A percentile compares a stretch with the other conserved stretches of the same genome.
These are phyloP conservation scores for Drosophila melanica DNA, from an alignment of 1,140 invertebrate species.

Conservation along the genomic window DNA sequence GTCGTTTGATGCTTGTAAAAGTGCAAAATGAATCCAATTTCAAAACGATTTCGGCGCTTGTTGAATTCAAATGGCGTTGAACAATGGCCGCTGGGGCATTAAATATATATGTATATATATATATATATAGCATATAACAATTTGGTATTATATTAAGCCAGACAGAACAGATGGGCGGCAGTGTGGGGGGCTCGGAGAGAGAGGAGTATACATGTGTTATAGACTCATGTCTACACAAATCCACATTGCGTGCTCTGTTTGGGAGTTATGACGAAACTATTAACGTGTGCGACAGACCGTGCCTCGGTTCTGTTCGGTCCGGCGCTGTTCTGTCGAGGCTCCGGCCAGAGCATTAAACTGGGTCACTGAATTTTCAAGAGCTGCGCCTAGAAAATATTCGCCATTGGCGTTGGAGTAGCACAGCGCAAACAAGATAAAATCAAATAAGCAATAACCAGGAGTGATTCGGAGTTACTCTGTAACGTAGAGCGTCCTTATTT, in stretches of 20 bases:
- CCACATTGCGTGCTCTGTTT: conserved; percentile 60
- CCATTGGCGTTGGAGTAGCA: conserved; percentile 33
- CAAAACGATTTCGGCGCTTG: conserved; percentile 34
- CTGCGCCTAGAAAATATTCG: conserved; percentile 71
- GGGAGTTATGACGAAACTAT: conserved; percentile 72
- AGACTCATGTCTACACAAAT: conserved; percentile 55
- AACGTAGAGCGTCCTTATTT: neutral
- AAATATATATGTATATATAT: conserved; percentile 16
- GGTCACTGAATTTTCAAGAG: conserved; percentile 78
- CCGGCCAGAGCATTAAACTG: conserved; percentile 55
- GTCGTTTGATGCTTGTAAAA: conserved; percentile 26
- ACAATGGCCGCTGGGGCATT: conserved; percentile 29
- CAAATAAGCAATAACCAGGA: neutral
- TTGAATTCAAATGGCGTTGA: conserved; percentile 44
- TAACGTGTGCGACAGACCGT: conserved; percentile 71
- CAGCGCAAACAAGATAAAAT: neutral
- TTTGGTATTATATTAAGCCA: conserved; percentile 20
- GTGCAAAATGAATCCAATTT: conserved; percentile 49
- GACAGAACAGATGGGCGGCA: conserved; percentile 16
- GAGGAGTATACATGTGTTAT: conserved; percentile 29
- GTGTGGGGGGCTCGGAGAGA: neutral
- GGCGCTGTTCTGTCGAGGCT: conserved; percentile 29
- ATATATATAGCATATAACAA: conserved; percentile 26
- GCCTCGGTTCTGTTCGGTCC: conserved; percentile 30
- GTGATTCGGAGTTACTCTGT: neutral